These are phyloP conservation scores for Drosophila littoralis DNA, from an alignment of 1,140 invertebrate species.

Conservation along the genomic window DNA sequence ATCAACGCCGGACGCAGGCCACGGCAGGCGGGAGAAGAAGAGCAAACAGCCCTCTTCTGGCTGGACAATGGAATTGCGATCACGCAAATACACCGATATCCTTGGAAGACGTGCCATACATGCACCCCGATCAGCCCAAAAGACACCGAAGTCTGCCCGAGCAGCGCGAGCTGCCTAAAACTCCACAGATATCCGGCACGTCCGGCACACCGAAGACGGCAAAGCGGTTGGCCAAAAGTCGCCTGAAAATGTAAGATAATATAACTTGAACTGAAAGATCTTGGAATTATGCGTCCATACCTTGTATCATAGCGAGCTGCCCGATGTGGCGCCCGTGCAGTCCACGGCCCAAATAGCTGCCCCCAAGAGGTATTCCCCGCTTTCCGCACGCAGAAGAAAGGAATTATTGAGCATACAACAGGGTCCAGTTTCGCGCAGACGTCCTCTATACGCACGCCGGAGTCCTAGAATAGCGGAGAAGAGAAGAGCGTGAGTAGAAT, in stretches of 20 bases:
- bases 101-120: conserved; percentile 2
- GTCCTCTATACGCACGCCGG: not conserved
- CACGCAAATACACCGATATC: not conserved
- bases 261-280: not conserved
- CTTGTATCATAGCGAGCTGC: not conserved
- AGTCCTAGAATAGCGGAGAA: not conserved
- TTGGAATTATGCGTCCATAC: too few relatives aligned
- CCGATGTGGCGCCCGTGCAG: not conserved
- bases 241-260: not conserved
- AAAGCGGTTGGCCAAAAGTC: not conserved
- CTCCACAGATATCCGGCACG: not conserved
- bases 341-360: not conserved
- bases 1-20: too few relatives aligned
- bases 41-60: not conserved
- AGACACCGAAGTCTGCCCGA: not conserved
- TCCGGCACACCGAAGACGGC: not conserved
- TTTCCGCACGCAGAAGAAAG: not conserved
- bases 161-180: not conserved
- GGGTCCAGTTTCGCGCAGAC: not conserved
- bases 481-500: not conserved
- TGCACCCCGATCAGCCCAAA: not conserved
- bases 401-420: not conserved
- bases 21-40: not conserved
- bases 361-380: not conserved
- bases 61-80: not conserved